A percentile compares a stretch with the other conserved stretches of the same genome.
phyloP scores from a whole-genome alignment of 2,888 invertebrate genomes.

The Dusona sp. region DNA sequence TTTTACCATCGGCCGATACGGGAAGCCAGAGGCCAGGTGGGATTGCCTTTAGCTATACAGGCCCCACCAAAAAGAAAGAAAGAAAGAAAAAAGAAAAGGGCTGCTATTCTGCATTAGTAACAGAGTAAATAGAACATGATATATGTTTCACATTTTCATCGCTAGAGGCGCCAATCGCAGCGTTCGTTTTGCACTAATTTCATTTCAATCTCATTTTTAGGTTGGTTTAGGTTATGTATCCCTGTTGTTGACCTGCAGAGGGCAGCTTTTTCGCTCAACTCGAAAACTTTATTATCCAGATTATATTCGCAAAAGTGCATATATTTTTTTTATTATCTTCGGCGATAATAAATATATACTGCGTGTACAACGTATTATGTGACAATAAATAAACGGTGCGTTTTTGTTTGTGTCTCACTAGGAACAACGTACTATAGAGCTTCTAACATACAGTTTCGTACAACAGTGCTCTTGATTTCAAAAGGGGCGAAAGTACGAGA shows the following conservation, averaged over 20 bases:
- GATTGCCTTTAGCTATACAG: no score
- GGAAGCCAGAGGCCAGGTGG: no score
- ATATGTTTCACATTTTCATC: neutral
- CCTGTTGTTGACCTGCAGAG: neutral
- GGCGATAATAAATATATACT: neutral
- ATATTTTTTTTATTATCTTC: neutral
- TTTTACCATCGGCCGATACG: no score
- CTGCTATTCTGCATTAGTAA: neutral
- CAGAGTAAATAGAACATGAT: neutral
- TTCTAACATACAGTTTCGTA: neutral
- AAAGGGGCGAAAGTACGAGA: constrained; percentile 6
- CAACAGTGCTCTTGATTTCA: constrained; percentile 32
- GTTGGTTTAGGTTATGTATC: neutral
- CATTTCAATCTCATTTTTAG: neutral
- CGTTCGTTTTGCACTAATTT: neutral
- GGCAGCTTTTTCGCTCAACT: neutral
- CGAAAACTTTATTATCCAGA: neutral
- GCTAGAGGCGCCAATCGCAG: neutral
- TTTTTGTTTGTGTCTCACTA: constrained; percentile 5
- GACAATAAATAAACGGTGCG: neutral
- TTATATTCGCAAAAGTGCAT: neutral
- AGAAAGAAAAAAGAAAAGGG: no score
- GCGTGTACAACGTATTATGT: neutral
- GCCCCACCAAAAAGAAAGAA: no score
- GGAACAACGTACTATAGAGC: neutral